Base-by-base conservation (phyloP, 2,888 invertebrate species). In the Clanis bilineata region DNA sequence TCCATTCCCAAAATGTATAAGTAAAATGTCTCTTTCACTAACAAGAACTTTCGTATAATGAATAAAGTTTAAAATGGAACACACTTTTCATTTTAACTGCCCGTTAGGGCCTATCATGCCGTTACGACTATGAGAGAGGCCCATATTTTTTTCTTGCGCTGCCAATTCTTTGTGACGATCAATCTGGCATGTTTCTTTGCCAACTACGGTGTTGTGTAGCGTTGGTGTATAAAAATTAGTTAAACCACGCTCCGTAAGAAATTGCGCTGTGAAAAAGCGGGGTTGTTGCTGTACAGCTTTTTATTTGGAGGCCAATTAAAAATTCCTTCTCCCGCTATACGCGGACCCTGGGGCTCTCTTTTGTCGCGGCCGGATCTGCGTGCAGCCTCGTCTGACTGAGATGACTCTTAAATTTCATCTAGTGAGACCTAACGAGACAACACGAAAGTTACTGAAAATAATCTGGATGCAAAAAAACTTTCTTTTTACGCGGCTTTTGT, bases 281-380 rank as follows among this genome's bases (percentile, higher is more conserved):
- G 78, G 81, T 73, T 80, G 75, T 78, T 72, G 74, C 77, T 79
- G 79, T 76, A 78, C 77, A 68, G 73, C 69, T 75, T 76, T 86
- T 85, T 86, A 85, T 88, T 86, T 83, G 73, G 77, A 79, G 76
- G 83, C 86, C 88, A 88, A 89, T 90, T 88, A 89, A 87, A 88
- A 85, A 85, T 82, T 82, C 82, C 79, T 83, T 83, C 85, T 81
- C 75, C 76, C 76, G 74, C 73, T 73, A 70, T 77, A 76, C 78
- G 68, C 70, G 71, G 76, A 79, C 81, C 80, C 80, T 74, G 70
- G 79, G 79, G 81, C 70, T 79, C 75, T 68, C 80, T 82, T 86
- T 88, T 87, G 83, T 88, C 79, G 79, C 74, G 72, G 77, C 82
- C 80, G 82, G 84, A 82, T 82, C 82, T 82, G 82, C 75, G 80